phyloP scores from a whole-genome alignment of 2,797 vertebrate species.

The Anas bernieri region DNA sequence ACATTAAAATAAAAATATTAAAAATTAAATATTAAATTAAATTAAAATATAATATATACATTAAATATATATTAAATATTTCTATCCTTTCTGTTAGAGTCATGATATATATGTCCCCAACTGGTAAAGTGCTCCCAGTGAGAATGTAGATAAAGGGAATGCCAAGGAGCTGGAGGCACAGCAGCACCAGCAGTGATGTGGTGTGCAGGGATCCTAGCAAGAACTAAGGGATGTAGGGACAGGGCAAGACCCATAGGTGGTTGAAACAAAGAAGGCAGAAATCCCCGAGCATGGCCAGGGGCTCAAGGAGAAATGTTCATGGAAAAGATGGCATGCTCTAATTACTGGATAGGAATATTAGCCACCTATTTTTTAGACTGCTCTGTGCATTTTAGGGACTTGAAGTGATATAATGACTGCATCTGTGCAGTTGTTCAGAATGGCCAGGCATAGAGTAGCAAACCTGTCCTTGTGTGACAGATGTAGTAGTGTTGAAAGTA shows the following conservation, averaged over 20 bases:
- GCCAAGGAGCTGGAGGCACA: neutral
- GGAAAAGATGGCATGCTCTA: neutral
- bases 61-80: too few relatives aligned
- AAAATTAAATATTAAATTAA: too few relatives aligned
- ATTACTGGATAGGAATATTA: neutral
- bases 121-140: neutral
- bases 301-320: fast-evolving
- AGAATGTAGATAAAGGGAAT: too few relatives aligned
- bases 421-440: neutral
- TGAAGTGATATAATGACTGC: neutral
- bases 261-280: fast-evolving
- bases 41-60: too few relatives aligned
- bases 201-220: fast-evolving
- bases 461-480: neutral
- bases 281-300: fast-evolving
- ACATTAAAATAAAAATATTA: too few relatives aligned
- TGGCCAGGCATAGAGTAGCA: neutral
- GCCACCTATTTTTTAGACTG: neutral
- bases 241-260: neutral
- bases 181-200: neutral
- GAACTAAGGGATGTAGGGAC: neutral
- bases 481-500: neutral
- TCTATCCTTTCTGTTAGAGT: neutral
- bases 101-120: fast-evolving
- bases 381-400: neutral